Percentiles rank a stretch among this genome's conserved stretches.
Conservation (phyloP, 64 coral and sea anemone genomes). For the Actinia equina region DNA sequence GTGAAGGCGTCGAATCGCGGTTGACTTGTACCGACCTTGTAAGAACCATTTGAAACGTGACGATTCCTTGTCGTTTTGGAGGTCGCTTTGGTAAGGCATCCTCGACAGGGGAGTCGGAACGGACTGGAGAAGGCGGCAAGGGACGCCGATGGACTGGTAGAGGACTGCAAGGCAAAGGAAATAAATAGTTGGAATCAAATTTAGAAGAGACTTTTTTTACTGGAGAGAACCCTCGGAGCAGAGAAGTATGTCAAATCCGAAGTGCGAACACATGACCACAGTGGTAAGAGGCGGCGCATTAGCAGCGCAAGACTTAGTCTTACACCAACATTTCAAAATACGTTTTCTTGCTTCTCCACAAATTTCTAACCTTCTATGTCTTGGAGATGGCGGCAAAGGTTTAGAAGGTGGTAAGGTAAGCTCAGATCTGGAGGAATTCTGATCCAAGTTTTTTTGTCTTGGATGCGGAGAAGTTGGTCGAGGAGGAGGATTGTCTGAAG, state of each 20-base stretch:
- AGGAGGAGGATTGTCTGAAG: not conserved
- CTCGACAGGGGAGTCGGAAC: not conserved
- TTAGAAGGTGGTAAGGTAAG: conserved; percentile 50
- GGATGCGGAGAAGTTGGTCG: conserved; percentile 19
- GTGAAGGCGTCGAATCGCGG: conserved; percentile 34
- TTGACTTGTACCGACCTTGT: conserved; percentile 70
- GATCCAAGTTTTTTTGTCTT: not conserved
- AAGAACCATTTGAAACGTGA: conserved; percentile 66
- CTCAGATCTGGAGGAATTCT: conserved; percentile 10
- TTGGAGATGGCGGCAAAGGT: conserved; percentile 58
- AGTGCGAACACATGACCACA: no score
- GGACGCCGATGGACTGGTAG: not conserved
- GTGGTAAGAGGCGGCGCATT: no score
- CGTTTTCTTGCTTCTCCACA: no score
- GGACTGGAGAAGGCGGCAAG: not conserved
- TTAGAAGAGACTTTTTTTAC: no score
- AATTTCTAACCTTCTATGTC: not conserved
- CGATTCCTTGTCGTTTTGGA: conserved; percentile 35
- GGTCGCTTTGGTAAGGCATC: conserved; percentile 7
- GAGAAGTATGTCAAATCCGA: no score
- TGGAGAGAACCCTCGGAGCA: no score
- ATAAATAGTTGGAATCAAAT: no score
- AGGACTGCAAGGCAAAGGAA: conserved; percentile 3
- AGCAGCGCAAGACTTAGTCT: no score
- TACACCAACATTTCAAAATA: no score